Conservation (phyloP, 2,888 invertebrate species). For the Lepidocyrtoides sp. region DNA sequence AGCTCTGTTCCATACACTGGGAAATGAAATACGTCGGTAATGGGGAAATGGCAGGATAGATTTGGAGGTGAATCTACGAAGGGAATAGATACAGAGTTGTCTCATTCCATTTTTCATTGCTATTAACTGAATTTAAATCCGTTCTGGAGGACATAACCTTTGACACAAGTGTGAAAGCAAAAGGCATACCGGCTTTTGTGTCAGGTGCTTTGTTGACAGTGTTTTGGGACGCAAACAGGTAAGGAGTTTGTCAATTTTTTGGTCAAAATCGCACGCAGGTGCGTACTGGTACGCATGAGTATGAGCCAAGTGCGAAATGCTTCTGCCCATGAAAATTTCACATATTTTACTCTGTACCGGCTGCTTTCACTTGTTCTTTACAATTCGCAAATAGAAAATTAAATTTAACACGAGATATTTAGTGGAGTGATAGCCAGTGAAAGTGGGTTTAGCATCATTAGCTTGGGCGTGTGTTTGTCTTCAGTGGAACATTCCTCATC, state of each 20-base stretch:
- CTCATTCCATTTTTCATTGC: constrained; percentile 61
- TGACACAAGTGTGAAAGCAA: constrained; percentile 62
- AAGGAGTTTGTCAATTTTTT: constrained; percentile 83
- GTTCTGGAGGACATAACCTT: constrained; percentile 28
- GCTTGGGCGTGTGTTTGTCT: constrained; percentile 3
- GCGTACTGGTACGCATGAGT: constrained; percentile 89
- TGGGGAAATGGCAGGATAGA: constrained; percentile 32
- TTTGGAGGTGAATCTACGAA: constrained; percentile 24
- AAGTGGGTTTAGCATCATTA: constrained; percentile 29
- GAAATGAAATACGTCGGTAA: constrained; percentile 14
- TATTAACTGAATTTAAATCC: constrained; percentile 27
- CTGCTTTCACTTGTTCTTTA: constrained; percentile 44
- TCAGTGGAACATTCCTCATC: neutral
- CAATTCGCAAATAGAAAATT: neutral
- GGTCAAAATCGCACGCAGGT: constrained; percentile 91
- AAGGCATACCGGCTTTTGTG: constrained; percentile 23
- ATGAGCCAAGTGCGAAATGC: constrained; percentile 67
- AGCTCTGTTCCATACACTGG: neutral
- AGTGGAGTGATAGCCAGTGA: neutral
- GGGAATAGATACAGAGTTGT: constrained; percentile 39
- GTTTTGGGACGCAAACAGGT: constrained; percentile 80
- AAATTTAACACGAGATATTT: neutral
- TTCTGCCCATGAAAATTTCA: constrained; percentile 68
- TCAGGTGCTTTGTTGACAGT: constrained; percentile 73
- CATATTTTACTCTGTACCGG: constrained; percentile 52